A percentile compares a stretch with the other conserved stretches of the same genome.
Conservation (phyloP, 2,888 invertebrate genomes). For the Caenorhabditis angaria region DNA sequence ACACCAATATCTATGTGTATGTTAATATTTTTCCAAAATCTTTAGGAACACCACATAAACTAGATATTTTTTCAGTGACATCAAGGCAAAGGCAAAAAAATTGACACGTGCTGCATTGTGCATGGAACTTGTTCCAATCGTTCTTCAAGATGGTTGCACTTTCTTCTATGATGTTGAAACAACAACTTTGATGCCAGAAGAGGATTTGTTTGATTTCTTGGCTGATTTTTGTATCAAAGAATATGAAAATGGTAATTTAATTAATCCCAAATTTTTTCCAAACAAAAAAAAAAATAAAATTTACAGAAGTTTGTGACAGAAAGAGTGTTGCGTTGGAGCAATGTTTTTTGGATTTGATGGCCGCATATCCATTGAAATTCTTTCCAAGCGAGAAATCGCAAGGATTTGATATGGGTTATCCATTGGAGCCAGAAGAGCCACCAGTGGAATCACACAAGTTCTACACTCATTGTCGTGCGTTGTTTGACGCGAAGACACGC, state of each 20-base stretch:
- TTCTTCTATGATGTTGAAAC: constrained; percentile 32
- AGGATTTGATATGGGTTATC: neutral
- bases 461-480: neutral
- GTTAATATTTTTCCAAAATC: neutral
- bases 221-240: constrained; percentile 16
- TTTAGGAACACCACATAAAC: neutral
- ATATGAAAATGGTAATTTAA: constrained; percentile 4
- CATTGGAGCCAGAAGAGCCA: neutral
- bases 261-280: neutral
- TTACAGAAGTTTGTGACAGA: neutral
- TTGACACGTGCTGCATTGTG: constrained; percentile 17
- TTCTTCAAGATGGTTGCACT: constrained; percentile 18
- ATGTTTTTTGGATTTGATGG: neutral
- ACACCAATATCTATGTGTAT: neutral
- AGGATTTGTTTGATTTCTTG: constrained; percentile 21
- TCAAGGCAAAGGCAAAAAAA: constrained; percentile 10
- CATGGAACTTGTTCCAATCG: constrained; percentile 24
- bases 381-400: neutral
- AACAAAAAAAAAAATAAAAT: too few relatives aligned
- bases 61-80: neutral
- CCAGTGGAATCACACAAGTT: neutral
- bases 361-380: neutral
- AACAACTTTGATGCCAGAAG: constrained; percentile 17
- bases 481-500: neutral
- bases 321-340: neutral